phyloP scores from a whole-genome alignment of 1,140 invertebrate species.

The Phortica variegata region DNA sequence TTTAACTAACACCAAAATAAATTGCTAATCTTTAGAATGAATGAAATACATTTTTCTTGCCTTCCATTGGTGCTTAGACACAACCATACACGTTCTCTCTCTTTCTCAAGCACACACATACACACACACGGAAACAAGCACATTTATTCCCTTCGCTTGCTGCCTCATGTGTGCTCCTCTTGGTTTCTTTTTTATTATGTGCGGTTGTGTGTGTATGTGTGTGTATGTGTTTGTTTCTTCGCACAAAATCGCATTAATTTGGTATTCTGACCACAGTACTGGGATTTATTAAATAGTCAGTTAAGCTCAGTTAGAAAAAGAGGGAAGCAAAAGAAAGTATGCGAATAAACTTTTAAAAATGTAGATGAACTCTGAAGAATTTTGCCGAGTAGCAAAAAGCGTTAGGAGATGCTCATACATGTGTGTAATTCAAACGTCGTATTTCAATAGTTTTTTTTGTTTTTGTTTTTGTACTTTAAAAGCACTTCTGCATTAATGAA shows the following conservation, averaged over 20 bases:
- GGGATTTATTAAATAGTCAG: slow-evolving; percentile 51
- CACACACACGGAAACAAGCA: too few species aligned
- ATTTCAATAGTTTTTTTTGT: too few species aligned
- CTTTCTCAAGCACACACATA: too few species aligned
- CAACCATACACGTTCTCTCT: background rate
- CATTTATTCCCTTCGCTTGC: background rate
- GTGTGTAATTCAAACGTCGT: too few species aligned
- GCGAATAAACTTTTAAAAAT: too few species aligned
- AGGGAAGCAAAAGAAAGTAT: slow-evolving; percentile 15
- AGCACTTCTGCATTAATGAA: too few species aligned
- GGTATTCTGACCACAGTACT: slow-evolving; percentile 51
- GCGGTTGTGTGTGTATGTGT: background rate
- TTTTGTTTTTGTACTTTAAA: too few species aligned
- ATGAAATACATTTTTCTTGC: slow-evolving; percentile 45
- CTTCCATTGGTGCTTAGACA: slow-evolving; percentile 18
- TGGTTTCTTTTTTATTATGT: background rate
- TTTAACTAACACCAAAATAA: slow-evolving; percentile 31
- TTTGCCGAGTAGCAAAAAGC: too few species aligned
- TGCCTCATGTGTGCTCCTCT: background rate
- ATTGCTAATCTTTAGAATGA: slow-evolving; percentile 53
- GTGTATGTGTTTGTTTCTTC: slow-evolving; percentile 7
- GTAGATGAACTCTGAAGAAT: too few species aligned
- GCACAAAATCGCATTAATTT: slow-evolving; percentile 52
- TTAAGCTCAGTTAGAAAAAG: slow-evolving; percentile 23
- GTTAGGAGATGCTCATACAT: too few species aligned